phyloP scores from a whole-genome alignment of 2,888 invertebrate genomes.

The Synanthedon vespiformis region DNA sequence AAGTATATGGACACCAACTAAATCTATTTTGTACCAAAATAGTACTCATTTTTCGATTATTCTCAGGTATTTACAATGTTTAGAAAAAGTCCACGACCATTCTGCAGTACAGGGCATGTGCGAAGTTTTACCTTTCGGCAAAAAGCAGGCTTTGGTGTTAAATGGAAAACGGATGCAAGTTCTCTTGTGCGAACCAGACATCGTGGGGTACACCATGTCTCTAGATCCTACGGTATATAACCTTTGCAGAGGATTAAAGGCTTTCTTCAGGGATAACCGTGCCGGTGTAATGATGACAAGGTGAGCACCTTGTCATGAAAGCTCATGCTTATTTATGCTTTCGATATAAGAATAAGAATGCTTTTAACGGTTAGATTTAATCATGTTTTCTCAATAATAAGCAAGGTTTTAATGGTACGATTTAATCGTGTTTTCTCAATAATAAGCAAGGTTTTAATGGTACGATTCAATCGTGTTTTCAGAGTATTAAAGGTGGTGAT shows the following conservation, averaged over 20 bases:
- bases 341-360: background rate
- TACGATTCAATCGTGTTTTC: background rate
- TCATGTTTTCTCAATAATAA: background rate
- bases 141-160: constrained; percentile 43
- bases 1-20: background rate
- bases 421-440: background rate
- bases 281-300: constrained; percentile 63
- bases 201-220: constrained; percentile 62
- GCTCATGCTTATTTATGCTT: background rate
- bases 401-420: background rate
- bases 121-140: constrained; percentile 58
- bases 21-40: background rate
- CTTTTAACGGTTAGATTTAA: background rate
- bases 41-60: background rate
- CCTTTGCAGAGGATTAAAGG: constrained; percentile 64
- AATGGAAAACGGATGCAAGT: constrained; percentile 57
- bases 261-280: constrained; percentile 65
- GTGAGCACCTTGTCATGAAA: too few relatives aligned
- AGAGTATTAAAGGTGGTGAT: constrained; percentile 63
- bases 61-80: constrained; percentile 46
- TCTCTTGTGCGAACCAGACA: constrained; percentile 50
- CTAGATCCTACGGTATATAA: constrained; percentile 56
- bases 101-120: constrained; percentile 57
- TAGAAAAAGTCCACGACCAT: constrained; percentile 60
- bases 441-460: background rate